Percentiles rank a stretch among this genome's conserved stretches.
phyloP scores from a whole-genome alignment of 2,888 invertebrate genomes.

The Chaetogeoica ovagalla region DNA sequence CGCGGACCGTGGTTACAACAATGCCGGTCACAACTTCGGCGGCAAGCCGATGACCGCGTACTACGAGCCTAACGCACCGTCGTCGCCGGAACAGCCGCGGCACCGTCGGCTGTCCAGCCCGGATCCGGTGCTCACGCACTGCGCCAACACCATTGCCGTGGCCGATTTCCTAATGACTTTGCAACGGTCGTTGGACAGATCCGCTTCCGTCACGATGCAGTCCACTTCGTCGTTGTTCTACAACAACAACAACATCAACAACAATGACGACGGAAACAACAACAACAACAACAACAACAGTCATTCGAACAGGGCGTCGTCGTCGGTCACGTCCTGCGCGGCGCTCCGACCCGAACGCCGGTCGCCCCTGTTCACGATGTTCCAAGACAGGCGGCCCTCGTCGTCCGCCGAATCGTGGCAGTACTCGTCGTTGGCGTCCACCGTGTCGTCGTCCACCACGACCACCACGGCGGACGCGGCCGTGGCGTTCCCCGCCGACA shows the following conservation, averaged over 20 bases:
- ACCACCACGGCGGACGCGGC: not conserved
- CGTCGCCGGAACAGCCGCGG: constrained; percentile 14
- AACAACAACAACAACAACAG: too few relatives aligned
- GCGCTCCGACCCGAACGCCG: not conserved
- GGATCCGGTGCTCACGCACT: constrained; percentile 43
- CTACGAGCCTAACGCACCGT: not conserved
- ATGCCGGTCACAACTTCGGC: not conserved
- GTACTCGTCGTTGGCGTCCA: constrained; percentile 45
- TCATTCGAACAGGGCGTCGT: not conserved
- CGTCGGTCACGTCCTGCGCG: not conserved
- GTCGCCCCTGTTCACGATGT: constrained; percentile 54
- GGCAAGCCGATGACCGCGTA: not conserved
- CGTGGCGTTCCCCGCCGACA: not conserved
- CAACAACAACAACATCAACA: too few relatives aligned
- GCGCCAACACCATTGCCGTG: constrained; percentile 43
- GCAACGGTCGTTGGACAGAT: constrained; percentile 40
- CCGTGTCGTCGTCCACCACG: constrained; percentile 24
- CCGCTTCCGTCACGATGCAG: constrained; percentile 2
- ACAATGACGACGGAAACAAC: too few relatives aligned
- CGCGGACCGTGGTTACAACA: not conserved
- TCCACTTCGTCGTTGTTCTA: not conserved
- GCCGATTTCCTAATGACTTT: constrained; percentile 44
- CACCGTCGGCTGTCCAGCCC: constrained; percentile 38
- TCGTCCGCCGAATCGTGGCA: constrained; percentile 46
- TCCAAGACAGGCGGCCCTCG: constrained; percentile 43